phyloP scores from a whole-genome alignment of 2,113 vertebrate species.

The Erinaceus europaeus region DNA sequence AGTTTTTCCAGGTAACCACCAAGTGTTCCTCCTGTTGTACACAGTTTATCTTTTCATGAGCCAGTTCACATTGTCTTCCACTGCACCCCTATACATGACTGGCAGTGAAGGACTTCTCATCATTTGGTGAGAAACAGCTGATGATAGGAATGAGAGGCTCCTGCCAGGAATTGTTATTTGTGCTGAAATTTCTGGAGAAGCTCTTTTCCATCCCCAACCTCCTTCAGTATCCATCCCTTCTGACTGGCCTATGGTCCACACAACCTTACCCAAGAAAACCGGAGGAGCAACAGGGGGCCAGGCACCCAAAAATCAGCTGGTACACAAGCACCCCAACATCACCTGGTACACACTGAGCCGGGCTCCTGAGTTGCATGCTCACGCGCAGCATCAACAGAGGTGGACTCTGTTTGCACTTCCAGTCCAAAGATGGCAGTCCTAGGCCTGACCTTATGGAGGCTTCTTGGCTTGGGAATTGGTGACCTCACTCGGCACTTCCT shows the following conservation, averaged over 20 bases:
- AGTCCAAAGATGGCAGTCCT: conserved; percentile 47
- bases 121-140: not conserved
- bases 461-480: conserved; percentile 58
- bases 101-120: conserved; percentile 14
- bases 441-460: conserved; percentile 52
- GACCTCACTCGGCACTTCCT: conserved; percentile 65
- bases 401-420: conserved; percentile 32
- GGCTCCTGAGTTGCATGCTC: conserved; percentile 47
- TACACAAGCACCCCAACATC: conserved; percentile 22
- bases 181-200: conserved; percentile 54
- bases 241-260: conserved; percentile 19
- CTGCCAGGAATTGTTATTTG: conserved; percentile 64
- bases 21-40: not conserved
- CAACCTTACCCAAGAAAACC: conserved; percentile 46
- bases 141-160: conserved; percentile 26
- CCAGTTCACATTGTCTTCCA: not conserved
- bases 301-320: conserved; percentile 36
- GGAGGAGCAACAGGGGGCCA: too few relatives aligned
- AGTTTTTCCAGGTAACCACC: not conserved
- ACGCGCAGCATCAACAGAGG: conserved; percentile 30
- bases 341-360: not conserved
- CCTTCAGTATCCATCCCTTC: conserved; percentile 28
- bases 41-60: not conserved
- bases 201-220: conserved; percentile 57
- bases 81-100: not conserved